A percentile compares a stretch with the other conserved stretches of the same genome.
phyloP scores from a whole-genome alignment of 2,797 vertebrate species.

The Vultur gryphus region DNA sequence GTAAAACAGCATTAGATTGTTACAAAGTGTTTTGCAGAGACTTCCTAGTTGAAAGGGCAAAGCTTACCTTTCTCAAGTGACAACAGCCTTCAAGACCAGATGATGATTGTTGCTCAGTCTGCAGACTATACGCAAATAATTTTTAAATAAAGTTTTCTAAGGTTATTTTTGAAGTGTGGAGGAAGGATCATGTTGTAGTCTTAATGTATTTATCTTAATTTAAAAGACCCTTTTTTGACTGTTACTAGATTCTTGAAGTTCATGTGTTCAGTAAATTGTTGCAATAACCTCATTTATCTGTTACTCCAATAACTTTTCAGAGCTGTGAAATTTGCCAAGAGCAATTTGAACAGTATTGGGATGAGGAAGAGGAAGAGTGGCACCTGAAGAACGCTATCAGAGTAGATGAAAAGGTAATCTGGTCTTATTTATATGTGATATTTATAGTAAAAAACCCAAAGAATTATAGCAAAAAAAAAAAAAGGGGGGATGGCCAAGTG shows the following conservation, averaged over 20 bases:
- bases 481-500: too few species aligned
- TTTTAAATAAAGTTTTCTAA: background rate
- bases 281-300: background rate
- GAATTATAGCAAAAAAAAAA: background rate
- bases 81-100: background rate
- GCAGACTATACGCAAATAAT: background rate
- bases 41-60: background rate
- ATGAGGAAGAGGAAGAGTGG: constrained; percentile 99
- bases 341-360: constrained; percentile 98
- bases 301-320: constrained; percentile 69
- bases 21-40: background rate
- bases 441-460: background rate
- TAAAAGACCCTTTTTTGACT: background rate
- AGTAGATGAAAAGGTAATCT: constrained; percentile 90
- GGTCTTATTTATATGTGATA: background rate
- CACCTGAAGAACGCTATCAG: constrained; percentile 94
- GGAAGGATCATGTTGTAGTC: background rate
- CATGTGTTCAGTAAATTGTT: background rate
- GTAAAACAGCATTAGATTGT: background rate
- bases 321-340: constrained; percentile 97
- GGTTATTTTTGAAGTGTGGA: background rate
- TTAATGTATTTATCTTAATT: background rate
- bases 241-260: background rate
- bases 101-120: background rate
- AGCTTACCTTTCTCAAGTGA: background rate